phyloP scores from a whole-genome alignment of 1,140 invertebrate genomes.

The Drosophila takahashii region DNA sequence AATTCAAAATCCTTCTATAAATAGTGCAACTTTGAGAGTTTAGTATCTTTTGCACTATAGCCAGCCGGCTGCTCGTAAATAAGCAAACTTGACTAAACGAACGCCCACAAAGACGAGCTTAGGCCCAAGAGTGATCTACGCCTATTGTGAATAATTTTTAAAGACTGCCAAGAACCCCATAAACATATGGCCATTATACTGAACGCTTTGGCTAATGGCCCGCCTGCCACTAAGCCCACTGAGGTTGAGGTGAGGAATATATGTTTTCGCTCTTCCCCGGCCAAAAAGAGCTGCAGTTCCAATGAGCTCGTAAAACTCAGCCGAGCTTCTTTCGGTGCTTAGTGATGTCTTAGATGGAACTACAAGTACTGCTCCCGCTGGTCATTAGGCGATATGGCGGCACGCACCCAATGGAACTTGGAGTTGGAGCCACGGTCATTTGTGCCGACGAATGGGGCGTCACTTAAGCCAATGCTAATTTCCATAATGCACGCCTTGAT shows the following conservation, averaged over 20 bases:
- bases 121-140: conserved; percentile 32
- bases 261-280: neutral
- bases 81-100: conserved; percentile 36
- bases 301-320: conserved; percentile 62
- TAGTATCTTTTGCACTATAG: conserved; percentile 2
- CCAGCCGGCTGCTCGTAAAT: conserved; percentile 14
- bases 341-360: conserved; percentile 33
- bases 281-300: conserved; percentile 26
- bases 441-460: conserved; percentile 68
- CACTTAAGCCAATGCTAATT: conserved; percentile 73
- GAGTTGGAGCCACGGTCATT: conserved; percentile 62
- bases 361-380: conserved; percentile 61
- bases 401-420: conserved; percentile 59
- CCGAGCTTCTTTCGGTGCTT: conserved; percentile 31
- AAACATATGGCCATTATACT: conserved; percentile 71
- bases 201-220: conserved; percentile 64
- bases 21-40: conserved; percentile 21
- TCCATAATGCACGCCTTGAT: conserved; percentile 62
- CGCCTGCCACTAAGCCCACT: conserved; percentile 28
- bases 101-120: conserved; percentile 44
- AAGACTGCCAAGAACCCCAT: conserved; percentile 62
- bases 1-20: neutral
- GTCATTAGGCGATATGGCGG: conserved; percentile 62
- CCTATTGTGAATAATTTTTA: conserved; percentile 61
- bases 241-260: conserved; percentile 8